A percentile compares a stretch with the other conserved stretches of the same genome.
These are phyloP conservation scores for Acronicta aceris DNA, from an alignment of 2,888 invertebrate species.

Conservation along the genomic window DNA sequence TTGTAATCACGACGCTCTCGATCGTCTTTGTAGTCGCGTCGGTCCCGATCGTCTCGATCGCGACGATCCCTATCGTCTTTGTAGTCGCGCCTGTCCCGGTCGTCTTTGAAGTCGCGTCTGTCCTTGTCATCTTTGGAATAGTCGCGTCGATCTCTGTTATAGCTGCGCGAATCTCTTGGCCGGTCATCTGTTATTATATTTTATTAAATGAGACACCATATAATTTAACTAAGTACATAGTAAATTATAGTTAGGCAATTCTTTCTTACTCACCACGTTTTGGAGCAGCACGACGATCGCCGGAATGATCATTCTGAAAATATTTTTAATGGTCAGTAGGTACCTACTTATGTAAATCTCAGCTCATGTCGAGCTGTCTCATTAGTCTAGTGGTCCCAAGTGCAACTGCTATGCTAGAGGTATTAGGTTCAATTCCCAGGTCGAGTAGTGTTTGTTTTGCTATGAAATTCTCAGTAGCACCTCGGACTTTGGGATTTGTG, in stretches of 20 bases:
- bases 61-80: conserved; percentile 63
- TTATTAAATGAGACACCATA: conserved; percentile 5
- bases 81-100: conserved; percentile 55
- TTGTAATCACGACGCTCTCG: conserved; percentile 60
- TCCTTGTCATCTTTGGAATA: conserved; percentile 75
- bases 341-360: too few species aligned
- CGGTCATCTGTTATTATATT: conserved; percentile 70
- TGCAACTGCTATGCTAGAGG: too few species aligned
- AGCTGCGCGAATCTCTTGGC: conserved; percentile 79
- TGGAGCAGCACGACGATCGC: conserved; percentile 78
- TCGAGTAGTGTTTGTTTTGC: too few species aligned
- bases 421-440: too few species aligned
- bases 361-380: too few species aligned
- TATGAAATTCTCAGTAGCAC: too few species aligned
- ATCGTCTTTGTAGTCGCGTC: conserved; percentile 50
- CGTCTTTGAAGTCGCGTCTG: conserved; percentile 58
- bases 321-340: conserved; percentile 7
- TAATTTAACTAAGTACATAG: neutral
- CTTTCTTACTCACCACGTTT: conserved; percentile 77
- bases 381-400: too few species aligned
- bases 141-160: conserved; percentile 78
- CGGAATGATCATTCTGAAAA: conserved; percentile 82
- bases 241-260: neutral
- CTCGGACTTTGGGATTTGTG: too few species aligned
- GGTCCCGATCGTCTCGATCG: conserved; percentile 47